Conservation (phyloP, 2,888 invertebrate genomes). For the Parnassius orleans region DNA sequence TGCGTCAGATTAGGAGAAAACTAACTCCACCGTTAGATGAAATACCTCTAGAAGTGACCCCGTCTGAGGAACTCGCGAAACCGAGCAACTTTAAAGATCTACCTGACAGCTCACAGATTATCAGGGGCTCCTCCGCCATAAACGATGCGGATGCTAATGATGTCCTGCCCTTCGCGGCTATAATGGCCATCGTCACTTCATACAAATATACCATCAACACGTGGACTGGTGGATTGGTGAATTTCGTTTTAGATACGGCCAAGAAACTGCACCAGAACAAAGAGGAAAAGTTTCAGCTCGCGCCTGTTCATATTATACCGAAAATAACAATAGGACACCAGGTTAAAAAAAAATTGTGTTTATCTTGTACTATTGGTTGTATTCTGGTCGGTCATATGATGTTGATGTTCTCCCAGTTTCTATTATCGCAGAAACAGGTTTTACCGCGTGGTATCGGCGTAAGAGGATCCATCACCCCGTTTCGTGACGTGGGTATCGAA, state of each 20-base stretch:
- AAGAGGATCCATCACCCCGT: too few species aligned
- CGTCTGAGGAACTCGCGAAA: constrained; percentile 76
- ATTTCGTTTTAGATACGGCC: constrained; percentile 78
- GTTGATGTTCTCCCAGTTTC: too few species aligned
- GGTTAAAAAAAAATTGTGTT: constrained; percentile 36
- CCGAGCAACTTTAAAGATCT: constrained; percentile 81
- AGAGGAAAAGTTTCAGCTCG: constrained; percentile 63
- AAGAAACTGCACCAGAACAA: constrained; percentile 65
- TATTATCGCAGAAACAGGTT: too few species aligned
- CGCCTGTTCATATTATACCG: constrained; percentile 81
- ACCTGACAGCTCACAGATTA: constrained; percentile 82
- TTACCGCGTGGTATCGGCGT: too few species aligned
- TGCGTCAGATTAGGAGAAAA: constrained; percentile 62
- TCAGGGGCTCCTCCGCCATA: constrained; percentile 75
- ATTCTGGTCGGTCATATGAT: too few species aligned
- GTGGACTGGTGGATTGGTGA: constrained; percentile 82
- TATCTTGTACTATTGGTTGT: too few species aligned
- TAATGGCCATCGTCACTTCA: constrained; percentile 82
- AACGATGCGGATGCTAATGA: constrained; percentile 48
- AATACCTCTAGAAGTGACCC: constrained; percentile 41
- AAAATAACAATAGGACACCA: constrained; percentile 81
- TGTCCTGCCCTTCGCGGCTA: constrained; percentile 77
- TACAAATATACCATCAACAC: constrained; percentile 81
- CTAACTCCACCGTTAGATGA: constrained; percentile 61
- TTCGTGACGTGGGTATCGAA: too few species aligned